Percentiles rank a stretch among this genome's conserved stretches.
Evolutionary conservation across 2,888 invertebrate genomes (phyloP).

Genomic region (Epiblema foenella): DNA sequence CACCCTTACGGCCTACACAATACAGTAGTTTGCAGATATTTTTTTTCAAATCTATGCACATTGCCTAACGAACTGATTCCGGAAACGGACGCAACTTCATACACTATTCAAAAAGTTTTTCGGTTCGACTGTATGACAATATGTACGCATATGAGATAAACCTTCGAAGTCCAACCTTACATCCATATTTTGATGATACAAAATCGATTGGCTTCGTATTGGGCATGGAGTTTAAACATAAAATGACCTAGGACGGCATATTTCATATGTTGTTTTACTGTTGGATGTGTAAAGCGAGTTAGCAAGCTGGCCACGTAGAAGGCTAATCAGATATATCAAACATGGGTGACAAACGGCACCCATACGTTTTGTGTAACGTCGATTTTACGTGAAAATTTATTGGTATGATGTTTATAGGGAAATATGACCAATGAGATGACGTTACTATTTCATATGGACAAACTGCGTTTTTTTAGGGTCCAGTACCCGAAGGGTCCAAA

Average conservation of each 20-base stretch:
- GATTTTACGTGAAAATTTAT: constrained; percentile 10
- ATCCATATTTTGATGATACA: background rate
- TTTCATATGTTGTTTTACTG: constrained; percentile 14
- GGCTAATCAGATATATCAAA: constrained; percentile 36
- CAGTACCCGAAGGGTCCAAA: too few relatives aligned
- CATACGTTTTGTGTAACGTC: constrained; percentile 3
- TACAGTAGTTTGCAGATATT: constrained; percentile 25
- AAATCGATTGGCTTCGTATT: background rate
- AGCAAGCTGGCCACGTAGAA: constrained; percentile 20
- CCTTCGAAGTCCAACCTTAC: constrained; percentile 6
- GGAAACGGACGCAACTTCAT: constrained; percentile 47
- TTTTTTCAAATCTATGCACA: constrained; percentile 34
- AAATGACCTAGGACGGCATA: constrained; percentile 4
- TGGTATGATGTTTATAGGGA: too few relatives aligned
- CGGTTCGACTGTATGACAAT: constrained; percentile 26
- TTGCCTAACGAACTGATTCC: constrained; percentile 52
- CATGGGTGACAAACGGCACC: constrained; percentile 11
- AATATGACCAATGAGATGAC: too few relatives aligned
- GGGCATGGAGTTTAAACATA: background rate
- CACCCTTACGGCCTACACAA: background rate
- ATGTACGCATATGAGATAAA: background rate
- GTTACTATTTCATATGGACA: too few relatives aligned
- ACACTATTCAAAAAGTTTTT: constrained; percentile 53
- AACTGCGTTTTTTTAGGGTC: too few relatives aligned
- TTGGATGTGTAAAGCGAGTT: background rate